phyloP scores from a whole-genome alignment of 2,797 vertebrate species.

The Cuniculus paca region DNA sequence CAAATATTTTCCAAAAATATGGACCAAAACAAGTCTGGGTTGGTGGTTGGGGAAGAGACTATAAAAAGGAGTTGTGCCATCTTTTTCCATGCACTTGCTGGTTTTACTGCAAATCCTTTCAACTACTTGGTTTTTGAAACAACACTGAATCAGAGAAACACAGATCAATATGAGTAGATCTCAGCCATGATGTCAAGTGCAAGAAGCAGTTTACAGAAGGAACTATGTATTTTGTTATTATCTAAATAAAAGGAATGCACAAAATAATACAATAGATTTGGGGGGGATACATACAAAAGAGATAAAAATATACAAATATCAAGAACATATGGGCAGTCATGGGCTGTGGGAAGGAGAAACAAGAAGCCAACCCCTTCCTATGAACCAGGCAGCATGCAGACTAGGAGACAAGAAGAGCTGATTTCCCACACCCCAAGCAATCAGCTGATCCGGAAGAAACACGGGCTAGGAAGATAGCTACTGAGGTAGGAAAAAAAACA shows the following conservation, averaged over 20 bases:
- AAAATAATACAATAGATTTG: neutral
- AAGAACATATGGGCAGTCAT: too few species aligned
- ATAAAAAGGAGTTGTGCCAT: neutral
- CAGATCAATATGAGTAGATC: neutral
- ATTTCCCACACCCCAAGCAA: too few species aligned
- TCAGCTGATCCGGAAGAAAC: too few species aligned
- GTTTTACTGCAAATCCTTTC: slow-evolving; percentile 54
- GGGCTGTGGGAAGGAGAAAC: too few species aligned
- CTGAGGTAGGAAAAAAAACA: too few species aligned
- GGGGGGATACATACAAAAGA: neutral
- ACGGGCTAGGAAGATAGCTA: too few species aligned
- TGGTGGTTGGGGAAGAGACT: neutral
- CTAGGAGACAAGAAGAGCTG: too few species aligned
- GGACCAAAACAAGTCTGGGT: neutral
- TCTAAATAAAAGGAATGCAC: neutral
- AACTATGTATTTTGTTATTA: neutral
- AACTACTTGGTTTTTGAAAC: slow-evolving; percentile 52
- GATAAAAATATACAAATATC: neutral
- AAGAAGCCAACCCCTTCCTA: too few species aligned
- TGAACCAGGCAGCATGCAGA: too few species aligned
- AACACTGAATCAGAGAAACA: neutral
- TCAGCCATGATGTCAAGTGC: neutral
- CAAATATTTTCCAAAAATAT: slow-evolving; percentile 43
- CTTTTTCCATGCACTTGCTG: neutral
- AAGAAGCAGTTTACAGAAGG: neutral